Evolutionary conservation across 2,113 vertebrate species (phyloP), one percentile per base, ranked within the genome.

Genomic region (Bubo blakistoni): DNA sequence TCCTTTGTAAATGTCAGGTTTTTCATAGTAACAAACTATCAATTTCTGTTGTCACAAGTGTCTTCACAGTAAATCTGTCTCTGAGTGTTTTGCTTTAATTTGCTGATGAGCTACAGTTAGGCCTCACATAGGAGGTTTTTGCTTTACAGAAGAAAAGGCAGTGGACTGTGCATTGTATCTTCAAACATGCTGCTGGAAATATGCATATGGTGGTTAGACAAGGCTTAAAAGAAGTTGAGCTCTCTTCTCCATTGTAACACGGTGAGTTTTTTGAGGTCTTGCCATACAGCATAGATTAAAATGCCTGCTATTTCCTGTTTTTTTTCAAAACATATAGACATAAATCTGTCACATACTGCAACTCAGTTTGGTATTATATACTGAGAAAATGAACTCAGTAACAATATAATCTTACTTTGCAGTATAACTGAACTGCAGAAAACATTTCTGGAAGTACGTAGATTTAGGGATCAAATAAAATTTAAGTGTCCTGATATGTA

Each of bases 331-430:
- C 90, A 97, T 90, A 96, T 55, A 96, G 93, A 94, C 94, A 95
- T 98, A 97, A 98, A 98, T 98, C 97, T 98, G 97, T 98, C 98
- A 97, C 85, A 95, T 94, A 94, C 89, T 93, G 94, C 97, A 98
- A 85, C 96, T 97, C 82, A 52, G 85, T 95, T 97, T 97, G 95
- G 92, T 97, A 84, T 98, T 98, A 97, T 96, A 96, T 95, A 98
- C 94, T 94, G 97, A 97, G 96, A 96, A 98, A 98, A 98, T 98
- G 93, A 98, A 98, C 97, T 97, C 95, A 95, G 65, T 97, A 98
- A 96, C 97, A 96, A 97, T 97, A 98, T 97, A 97, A 98, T 98
- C 97, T 97, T 97, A 97, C 97, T 98, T 98, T 98, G 94, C 96
- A 98, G 97, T 98, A 97, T 98, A 98, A 97, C 97, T 90, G 95